Evolutionary conservation across 92 coral and sea anemone genomes (phyloP), one percentile per base, ranked within the genome.

Genomic region (Virgularia gustaviana): DNA sequence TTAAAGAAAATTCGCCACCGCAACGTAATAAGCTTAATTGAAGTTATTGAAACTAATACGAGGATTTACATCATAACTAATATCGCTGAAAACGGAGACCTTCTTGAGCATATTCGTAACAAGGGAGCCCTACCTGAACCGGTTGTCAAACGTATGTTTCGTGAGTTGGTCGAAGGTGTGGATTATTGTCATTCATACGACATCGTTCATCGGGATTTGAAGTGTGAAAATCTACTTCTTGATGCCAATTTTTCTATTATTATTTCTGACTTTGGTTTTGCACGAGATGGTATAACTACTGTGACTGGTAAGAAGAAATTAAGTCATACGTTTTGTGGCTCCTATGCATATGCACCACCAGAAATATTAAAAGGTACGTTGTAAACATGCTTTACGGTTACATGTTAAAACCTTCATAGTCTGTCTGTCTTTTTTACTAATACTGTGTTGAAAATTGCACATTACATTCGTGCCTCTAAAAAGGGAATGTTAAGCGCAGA

Each of bases 281-380:
- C 99, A 38, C 89, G 89, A 18, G 96, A 89, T 49, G 84, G 86
- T 36, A 70, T 85, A 45, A 84, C 85, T 1, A 86, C 99, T 51
- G 90, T 96, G 11, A 85, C 96, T 8, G 99, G 99, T 1, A 89
- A 89, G 49, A 83, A 81, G 84, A 94, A 94, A 44, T 84, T 94
- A 27, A 86, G 99, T 29, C 96, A 94, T 73, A 94, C 99, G 22
- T 94, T 89, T 41, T 94, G 99, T 74, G 99, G 99, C 2, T 94
- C 99, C 0, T 94, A 94, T 63, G 99, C 99, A 1, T 94, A 94
- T 59, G 99, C 99, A 24, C 96, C 99, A 8, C 99, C 99, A 22
- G 99, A 94, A 64, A 94, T 94, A 77, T 78, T 94, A 7, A 94
- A 94, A 94, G 99, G 99, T 94, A 56, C n/a, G n/a, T n/a, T n/a